Conservation (phyloP, 2,113 vertebrate genomes). For the Bos taurus region ARS-UCD2.0 NC_037332.1:117411001-117411500, state of each 20-base stretch:
- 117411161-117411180: accelerated
- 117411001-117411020: background rate
- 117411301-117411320: accelerated
- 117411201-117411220: background rate
- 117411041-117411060: accelerated
- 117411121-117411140: accelerated
- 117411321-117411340: background rate
- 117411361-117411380: background rate
- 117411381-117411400: accelerated
- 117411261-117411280: background rate
- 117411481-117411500: accelerated
- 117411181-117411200: accelerated
- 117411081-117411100: background rate
- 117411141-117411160: accelerated
- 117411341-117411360: background rate
- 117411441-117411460: accelerated
- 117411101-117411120: accelerated
- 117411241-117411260: accelerated
- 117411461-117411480: accelerated
- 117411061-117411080: accelerated
- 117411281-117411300: background rate
- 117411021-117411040: background rate
- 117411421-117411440: accelerated
- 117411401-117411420: background rate
- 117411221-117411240: too few relatives aligned